phyloP scores from a whole-genome alignment of 53 echinoderm and acorn worm genomes.

The Holothuria scabra region DNA sequence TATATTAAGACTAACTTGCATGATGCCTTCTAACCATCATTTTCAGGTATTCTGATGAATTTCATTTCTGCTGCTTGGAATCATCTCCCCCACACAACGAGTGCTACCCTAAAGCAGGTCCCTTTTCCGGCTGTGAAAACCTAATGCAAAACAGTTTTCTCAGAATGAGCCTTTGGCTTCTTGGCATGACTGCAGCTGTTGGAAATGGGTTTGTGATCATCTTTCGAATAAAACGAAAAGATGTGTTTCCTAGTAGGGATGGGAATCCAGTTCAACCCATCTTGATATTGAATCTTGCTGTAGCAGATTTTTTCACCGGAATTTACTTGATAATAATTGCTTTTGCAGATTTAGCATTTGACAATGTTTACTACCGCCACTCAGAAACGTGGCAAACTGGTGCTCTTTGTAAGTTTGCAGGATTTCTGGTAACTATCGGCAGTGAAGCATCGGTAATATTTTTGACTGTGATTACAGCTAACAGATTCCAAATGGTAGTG shows the following conservation, averaged over 20 bases:
- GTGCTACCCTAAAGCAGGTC: constrained; percentile 14
- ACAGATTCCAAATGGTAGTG: background rate
- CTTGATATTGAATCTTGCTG: constrained; percentile 88
- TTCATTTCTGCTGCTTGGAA: too few relatives aligned
- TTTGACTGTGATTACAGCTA: constrained; percentile 36
- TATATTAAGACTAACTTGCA: too few relatives aligned
- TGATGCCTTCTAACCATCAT: too few relatives aligned
- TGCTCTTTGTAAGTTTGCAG: constrained; percentile 18
- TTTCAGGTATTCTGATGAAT: background rate
- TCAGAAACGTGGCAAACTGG: constrained; percentile 7
- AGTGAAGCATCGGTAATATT: constrained; percentile 43
- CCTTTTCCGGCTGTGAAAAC: constrained; percentile 7
- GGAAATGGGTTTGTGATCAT: constrained; percentile 30
- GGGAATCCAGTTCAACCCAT: constrained; percentile 57
- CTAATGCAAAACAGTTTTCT: constrained; percentile 22
- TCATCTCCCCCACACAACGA: background rate
- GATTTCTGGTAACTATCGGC: background rate
- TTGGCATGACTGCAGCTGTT: constrained; percentile 20
- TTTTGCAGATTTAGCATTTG: constrained; percentile 62
- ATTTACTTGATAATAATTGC: constrained; percentile 82
- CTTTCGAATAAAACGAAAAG: background rate
- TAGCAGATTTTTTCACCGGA: constrained; percentile 86
- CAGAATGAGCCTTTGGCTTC: constrained; percentile 32
- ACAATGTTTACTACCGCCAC: background rate
- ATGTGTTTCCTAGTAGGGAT: background rate